These are phyloP conservation scores for Bombus terrestris DNA, from an alignment of 1,140 invertebrate genomes.

Conservation along the genomic window DNA sequence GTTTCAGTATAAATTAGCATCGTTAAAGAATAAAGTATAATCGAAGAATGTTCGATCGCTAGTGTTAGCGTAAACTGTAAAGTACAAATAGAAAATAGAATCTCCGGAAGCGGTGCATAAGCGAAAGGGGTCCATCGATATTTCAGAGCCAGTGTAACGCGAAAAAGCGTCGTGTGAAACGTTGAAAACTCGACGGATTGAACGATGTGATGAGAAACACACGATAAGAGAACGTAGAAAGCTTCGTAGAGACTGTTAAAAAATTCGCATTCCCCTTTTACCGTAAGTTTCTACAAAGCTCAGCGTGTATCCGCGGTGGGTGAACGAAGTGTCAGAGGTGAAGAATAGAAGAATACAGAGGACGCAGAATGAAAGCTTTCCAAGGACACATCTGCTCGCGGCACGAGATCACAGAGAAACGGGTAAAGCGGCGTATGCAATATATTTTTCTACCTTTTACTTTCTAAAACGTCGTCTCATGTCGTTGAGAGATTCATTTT, in stretches of 20 bases:
- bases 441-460: constrained; percentile 68
- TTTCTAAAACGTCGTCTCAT: constrained; percentile 26
- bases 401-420: constrained; percentile 36
- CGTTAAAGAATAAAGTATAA: background rate
- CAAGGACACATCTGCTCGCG: constrained; percentile 1
- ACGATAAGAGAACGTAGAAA: background rate
- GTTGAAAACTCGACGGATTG: background rate
- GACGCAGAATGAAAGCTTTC: background rate
- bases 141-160: background rate
- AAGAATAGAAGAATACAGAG: background rate
- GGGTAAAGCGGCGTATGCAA: constrained; percentile 44
- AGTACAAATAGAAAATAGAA: constrained; percentile 34
- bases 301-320: background rate
- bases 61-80: constrained; percentile 2
- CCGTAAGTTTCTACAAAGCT: constrained; percentile 7
- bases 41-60: background rate
- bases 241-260: constrained; percentile 27
- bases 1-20: background rate
- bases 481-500: constrained; percentile 29
- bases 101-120: background rate
- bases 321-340: background rate
- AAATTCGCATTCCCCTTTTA: constrained; percentile 28
- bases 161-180: background rate
- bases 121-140: background rate
- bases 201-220: background rate